These are phyloP conservation scores for Drosophila crucigera DNA, from an alignment of 2,888 invertebrate genomes.

Conservation along the genomic window DNA sequence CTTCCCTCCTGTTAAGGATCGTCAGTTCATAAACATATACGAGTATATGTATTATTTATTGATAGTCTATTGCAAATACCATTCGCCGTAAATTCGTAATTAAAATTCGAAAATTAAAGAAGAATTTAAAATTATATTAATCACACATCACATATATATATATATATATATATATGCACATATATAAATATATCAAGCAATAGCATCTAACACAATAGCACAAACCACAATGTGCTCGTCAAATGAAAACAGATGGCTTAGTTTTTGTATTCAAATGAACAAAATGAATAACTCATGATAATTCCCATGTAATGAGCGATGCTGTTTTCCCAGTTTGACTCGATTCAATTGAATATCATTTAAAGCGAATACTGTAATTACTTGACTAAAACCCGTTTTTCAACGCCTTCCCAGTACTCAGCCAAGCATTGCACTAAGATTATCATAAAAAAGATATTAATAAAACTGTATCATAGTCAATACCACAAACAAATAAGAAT, in stretches of 20 bases:
- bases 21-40: too few relatives aligned
- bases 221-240: too few relatives aligned
- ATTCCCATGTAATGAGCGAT: background rate
- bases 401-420: constrained; percentile 1
- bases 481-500: background rate
- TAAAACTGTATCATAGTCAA: background rate
- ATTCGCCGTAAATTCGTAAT: too few relatives aligned
- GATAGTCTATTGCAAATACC: too few relatives aligned
- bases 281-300: constrained; percentile 5
- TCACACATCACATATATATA: background rate
- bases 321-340: constrained; percentile 1
- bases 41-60: too few relatives aligned
- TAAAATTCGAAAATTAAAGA: too few relatives aligned
- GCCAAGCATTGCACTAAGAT: constrained; percentile 1
- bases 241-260: background rate
- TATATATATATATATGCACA: background rate
- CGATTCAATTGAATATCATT: constrained; percentile 15
- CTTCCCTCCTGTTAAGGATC: too few relatives aligned
- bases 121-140: too few relatives aligned
- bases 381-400: constrained; percentile 15
- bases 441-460: background rate
- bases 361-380: constrained; percentile 9
- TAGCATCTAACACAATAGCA: background rate
- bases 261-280: constrained; percentile 10
- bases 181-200: background rate